These are phyloP conservation scores for Tauraco erythrolophus DNA, from an alignment of 2,113 vertebrate species.

Conservation along the genomic window DNA sequence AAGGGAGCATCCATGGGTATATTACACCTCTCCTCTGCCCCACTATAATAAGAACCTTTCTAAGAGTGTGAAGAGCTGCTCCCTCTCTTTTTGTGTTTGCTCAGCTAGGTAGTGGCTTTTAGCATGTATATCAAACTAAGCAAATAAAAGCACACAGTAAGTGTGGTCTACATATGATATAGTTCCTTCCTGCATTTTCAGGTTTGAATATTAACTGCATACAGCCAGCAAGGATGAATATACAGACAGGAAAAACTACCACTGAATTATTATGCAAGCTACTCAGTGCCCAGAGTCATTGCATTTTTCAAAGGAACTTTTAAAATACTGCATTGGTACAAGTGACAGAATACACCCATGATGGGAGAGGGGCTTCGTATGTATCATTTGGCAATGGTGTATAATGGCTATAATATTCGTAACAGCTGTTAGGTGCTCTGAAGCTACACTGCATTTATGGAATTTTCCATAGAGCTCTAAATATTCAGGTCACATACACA, in stretches of 20 bases:
- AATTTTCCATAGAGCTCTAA: conserved; percentile 76
- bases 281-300: not conserved
- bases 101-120: not conserved
- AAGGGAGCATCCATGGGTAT: not conserved
- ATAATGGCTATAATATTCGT: not conserved
- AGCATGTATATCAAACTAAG: not conserved
- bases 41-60: not conserved
- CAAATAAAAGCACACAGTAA: conserved; percentile 15
- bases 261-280: conserved; percentile 23
- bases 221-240: not conserved
- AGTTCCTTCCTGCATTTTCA: conserved; percentile 43
- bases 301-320: not conserved
- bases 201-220: conserved; percentile 40
- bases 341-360: conserved; percentile 10
- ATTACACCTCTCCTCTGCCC: not conserved
- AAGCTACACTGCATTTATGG: conserved; percentile 52
- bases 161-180: not conserved
- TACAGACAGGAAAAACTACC: not conserved
- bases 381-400: not conserved
- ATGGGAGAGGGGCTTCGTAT: not conserved
- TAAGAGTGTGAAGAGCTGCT: not conserved
- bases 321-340: conserved; percentile 26
- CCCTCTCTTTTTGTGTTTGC: not conserved
- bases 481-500: conserved; percentile 77
- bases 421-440: conserved; percentile 45